A percentile compares a stretch with the other conserved stretches of the same genome.
Conservation (phyloP, 2,113 vertebrate species). For the Nematolebias whitei region DNA sequence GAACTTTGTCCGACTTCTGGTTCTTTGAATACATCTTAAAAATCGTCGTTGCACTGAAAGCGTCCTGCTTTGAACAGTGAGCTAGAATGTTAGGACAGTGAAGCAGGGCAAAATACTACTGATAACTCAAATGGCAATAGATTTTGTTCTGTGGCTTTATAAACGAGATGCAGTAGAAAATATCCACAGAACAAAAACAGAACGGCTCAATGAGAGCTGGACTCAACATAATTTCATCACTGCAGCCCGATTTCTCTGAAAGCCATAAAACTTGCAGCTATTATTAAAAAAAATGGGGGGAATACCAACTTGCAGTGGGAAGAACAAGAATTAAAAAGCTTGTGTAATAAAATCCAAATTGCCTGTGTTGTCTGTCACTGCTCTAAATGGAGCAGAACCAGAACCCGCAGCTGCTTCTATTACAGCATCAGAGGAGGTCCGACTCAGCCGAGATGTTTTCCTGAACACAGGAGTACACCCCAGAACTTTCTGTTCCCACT, state of each 20-base stretch:
- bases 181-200: no score
- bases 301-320: neutral
- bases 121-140: neutral
- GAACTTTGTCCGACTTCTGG: no score
- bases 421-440: slow-evolving; percentile 52
- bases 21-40: no score
- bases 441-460: slow-evolving; percentile 25
- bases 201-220: no score
- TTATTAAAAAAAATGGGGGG: neutral
- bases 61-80: neutral
- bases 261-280: neutral
- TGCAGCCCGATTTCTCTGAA: neutral
- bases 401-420: slow-evolving; percentile 46
- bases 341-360: slow-evolving; percentile 5
- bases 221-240: no score
- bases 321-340: neutral
- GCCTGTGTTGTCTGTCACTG: slow-evolving; percentile 24
- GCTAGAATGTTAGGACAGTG: neutral
- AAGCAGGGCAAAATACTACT: neutral
- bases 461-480: slow-evolving; percentile 36
- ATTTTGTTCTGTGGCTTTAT: neutral
- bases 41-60: no score
- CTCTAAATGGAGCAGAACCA: slow-evolving; percentile 51
- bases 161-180: no score
- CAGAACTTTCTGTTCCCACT: slow-evolving; percentile 69